phyloP scores from a whole-genome alignment of 2,888 invertebrate genomes.

The Elysia crispata region DNA sequence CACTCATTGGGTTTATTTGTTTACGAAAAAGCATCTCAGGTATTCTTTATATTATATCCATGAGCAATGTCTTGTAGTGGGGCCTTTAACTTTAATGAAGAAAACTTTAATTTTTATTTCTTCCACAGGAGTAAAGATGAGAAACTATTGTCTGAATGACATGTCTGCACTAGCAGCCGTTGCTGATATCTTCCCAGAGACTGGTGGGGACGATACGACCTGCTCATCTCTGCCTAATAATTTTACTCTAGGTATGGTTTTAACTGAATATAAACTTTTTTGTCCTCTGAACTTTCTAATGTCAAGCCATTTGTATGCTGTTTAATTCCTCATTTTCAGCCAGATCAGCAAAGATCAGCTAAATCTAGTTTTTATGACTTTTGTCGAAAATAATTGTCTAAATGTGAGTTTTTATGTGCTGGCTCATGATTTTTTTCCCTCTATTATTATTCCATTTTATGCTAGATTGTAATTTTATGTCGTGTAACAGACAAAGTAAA shows the following conservation, averaged over 20 bases:
- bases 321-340: no score
- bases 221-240: constrained; percentile 51
- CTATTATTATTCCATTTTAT: neutral
- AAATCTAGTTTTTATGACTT: no score
- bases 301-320: neutral
- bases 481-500: no score
- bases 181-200: constrained; percentile 61
- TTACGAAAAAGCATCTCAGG: no score
- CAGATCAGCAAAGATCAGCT: no score
- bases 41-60: neutral
- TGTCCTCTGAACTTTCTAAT: neutral
- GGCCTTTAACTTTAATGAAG: neutral
- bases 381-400: neutral
- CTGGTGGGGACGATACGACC: constrained; percentile 52
- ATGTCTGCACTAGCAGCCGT: constrained; percentile 57
- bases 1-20: neutral
- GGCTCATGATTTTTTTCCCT: neutral
- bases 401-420: neutral
- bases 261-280: neutral
- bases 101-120: neutral
- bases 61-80: neutral
- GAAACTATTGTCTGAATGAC: constrained; percentile 61
- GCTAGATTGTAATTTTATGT: no score
- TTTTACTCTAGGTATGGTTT: constrained; percentile 58
- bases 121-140: constrained; percentile 64